phyloP scores from a whole-genome alignment of 2,797 vertebrate species.

The Manis javanica region DNA sequence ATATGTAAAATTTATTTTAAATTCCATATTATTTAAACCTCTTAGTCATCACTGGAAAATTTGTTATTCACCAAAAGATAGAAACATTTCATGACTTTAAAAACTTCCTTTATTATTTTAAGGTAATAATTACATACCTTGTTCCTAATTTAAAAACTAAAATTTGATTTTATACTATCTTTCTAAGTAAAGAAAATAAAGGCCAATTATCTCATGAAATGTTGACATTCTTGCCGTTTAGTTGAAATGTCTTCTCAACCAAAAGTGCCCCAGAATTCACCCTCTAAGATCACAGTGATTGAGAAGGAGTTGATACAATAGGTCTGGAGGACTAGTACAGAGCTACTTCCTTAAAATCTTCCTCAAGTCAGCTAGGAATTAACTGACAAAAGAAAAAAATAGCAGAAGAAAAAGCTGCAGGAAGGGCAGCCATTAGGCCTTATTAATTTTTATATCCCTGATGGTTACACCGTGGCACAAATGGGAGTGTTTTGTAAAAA shows the following conservation, averaged over 20 bases:
- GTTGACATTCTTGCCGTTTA: background rate
- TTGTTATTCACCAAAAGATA: background rate
- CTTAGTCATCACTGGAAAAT: background rate
- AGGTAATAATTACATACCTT: background rate
- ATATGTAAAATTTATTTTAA: background rate
- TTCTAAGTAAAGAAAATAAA: slow-evolving; percentile 10
- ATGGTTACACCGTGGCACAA: background rate
- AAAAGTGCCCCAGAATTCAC: background rate
- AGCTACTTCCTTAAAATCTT: background rate
- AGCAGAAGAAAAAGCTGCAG: background rate
- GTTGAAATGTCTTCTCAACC: background rate
- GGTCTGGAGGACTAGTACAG: background rate
- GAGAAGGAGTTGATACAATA: background rate
- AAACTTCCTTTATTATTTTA: slow-evolving; percentile 9
- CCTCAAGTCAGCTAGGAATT: background rate
- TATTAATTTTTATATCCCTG: background rate
- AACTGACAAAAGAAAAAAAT: background rate
- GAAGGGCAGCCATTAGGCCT: background rate
- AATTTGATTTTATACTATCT: background rate
- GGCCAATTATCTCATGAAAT: background rate
- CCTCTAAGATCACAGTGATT: background rate
- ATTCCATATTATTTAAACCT: background rate
- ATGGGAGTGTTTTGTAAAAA: background rate
- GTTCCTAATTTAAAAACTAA: background rate
- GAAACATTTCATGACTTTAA: background rate